phyloP scores from a whole-genome alignment of 2,888 invertebrate species.

The Rhabditophanes sp. region DNA sequence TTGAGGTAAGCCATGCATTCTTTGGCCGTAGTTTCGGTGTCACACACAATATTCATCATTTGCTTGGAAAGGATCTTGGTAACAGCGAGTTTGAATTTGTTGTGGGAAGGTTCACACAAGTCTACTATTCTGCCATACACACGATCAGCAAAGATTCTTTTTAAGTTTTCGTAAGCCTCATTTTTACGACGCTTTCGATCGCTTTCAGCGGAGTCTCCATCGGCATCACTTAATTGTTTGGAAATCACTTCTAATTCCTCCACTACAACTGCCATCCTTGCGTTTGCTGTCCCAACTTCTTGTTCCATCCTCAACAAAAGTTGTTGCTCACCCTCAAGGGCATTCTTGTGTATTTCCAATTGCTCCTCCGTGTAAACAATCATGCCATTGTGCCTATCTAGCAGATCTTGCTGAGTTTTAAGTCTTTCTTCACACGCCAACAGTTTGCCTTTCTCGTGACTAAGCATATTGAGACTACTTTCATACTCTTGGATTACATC shows the following conservation, averaged over 20 bases:
- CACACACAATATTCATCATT: constrained; percentile 98
- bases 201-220: constrained; percentile 84
- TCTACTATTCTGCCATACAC: constrained; percentile 91
- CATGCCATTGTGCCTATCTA: no score
- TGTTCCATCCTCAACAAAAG: constrained; percentile 17
- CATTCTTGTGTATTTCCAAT: no score
- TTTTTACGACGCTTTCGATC: constrained; percentile 80
- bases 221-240: constrained; percentile 32
- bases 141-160: constrained; percentile 84
- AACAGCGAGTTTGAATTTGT: constrained; percentile 88
- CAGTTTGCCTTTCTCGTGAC: constrained; percentile 73
- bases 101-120: constrained; percentile 96
- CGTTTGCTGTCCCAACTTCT: no score
- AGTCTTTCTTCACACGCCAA: no score
- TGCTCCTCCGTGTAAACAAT: constrained; percentile 6
- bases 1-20: constrained; percentile 87
- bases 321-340: constrained; percentile 18
- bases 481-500: constrained; percentile 91
- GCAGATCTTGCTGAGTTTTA: no score
- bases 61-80: constrained; percentile 90
- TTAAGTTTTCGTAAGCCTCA: constrained; percentile 91
- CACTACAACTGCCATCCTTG: no score
- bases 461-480: constrained; percentile 61
- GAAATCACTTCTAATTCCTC: constrained; percentile 17
- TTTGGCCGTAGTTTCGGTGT: constrained; percentile 87